Conservation (phyloP, 2,797 vertebrate genomes). For the Chanos chanos region DNA sequence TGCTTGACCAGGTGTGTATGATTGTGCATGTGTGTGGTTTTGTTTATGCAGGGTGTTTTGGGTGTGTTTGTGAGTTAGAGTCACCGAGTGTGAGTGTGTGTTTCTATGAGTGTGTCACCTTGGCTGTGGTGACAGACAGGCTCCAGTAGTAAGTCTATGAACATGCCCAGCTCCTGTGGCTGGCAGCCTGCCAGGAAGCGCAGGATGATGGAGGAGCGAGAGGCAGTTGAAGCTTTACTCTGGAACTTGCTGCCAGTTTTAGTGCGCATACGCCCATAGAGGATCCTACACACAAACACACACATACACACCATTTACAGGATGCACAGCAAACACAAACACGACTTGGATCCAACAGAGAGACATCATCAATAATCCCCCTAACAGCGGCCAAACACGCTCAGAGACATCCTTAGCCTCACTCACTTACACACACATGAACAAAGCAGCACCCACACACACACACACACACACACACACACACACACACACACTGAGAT, state of each 20-base stretch:
- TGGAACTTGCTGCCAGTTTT: slow-evolving; percentile 92
- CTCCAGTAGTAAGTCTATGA: slow-evolving; percentile 89
- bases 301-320: not conserved
- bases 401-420: not conserved
- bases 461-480: not conserved
- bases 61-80: not conserved
- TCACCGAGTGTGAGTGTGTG: not conserved
- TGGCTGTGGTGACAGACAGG: slow-evolving; percentile 79
- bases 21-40: not conserved
- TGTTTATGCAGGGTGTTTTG: not conserved
- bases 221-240: slow-evolving; percentile 77
- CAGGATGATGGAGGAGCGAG: slow-evolving; percentile 88
- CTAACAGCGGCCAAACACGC: no score
- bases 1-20: not conserved
- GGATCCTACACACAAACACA: slow-evolving; percentile 73
- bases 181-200: slow-evolving; percentile 88
- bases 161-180: slow-evolving; percentile 85
- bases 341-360: not conserved
- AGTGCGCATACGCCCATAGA: slow-evolving; percentile 91
- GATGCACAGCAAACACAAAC: not conserved
- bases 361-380: no score
- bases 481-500: not conserved
- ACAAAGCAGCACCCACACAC: not conserved
- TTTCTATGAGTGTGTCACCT: slow-evolving; percentile 62
- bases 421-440: not conserved